Base-by-base conservation (phyloP, 92 coral and sea anemone species). In the Scolanthus callimorphus region DNA sequence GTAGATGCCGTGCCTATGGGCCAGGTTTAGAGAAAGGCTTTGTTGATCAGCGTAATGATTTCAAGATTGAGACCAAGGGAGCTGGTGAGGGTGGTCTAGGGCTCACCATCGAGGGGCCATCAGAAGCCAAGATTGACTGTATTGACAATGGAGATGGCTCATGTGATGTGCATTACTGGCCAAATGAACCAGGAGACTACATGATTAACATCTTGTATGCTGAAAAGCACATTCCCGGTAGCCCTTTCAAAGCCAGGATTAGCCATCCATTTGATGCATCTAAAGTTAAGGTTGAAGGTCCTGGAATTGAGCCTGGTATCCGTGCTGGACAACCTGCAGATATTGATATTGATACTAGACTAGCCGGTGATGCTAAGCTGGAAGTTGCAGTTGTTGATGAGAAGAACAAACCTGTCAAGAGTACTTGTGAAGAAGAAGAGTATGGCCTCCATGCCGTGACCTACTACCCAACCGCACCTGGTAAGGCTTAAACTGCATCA, bases 61-160 rank as follows among this genome's bases (percentile, higher is more conserved):
- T 94, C 77, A 88, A 83, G 77, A 94, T 94, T 57, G 99, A 94
- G 46, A 94, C 99, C 29, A 94, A 88, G 63, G 99, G 92, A 29
- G 99, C 99, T 41, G 99, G 99, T 24, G 96, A 94, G 56, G 99
- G 99, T 23, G 96, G 99, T 26, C 82, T 94, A 57, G 99, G 99
- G 0, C 81, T 94, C 37, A 94, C 99, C 17, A 94, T 94, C 63
- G 99, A 94, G 58, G 99, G 99, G 69, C 99, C 99, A 41, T 84
- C 99, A 6, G 99, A 94, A 63, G 85, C 99, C 2, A 90, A 89
- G 65, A 94, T 94, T 49, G 97, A 94, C 17, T 94, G 99, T 63
- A 94, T 87, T 59, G 99, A 94, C 63, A 90, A 89, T 41, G 99
- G 99, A 11, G 99, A 94, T 50, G 99, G 99, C 17, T 84, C 99